phyloP scores from a whole-genome alignment of 2,113 vertebrate species.

The Chionomys nivalis region DNA sequence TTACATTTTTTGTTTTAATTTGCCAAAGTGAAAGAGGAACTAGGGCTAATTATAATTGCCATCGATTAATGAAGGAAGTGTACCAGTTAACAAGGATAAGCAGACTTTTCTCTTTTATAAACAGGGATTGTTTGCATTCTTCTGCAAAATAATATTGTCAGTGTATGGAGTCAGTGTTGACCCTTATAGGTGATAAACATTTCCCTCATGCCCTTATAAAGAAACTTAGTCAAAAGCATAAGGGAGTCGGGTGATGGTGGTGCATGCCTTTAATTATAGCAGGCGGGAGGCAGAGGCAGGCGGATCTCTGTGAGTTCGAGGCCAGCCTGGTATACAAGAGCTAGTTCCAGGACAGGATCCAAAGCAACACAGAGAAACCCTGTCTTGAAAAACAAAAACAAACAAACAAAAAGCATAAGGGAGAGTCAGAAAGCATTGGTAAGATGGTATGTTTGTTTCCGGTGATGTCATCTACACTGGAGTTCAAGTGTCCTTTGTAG shows the following conservation, averaged over 20 bases:
- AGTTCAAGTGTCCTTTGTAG: neutral
- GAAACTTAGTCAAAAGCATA: neutral
- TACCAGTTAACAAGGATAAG: neutral
- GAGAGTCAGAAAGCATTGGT: neutral
- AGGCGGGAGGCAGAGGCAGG: too few relatives aligned
- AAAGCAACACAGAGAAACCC: too few relatives aligned
- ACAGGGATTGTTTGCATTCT: neutral
- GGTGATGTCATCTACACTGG: neutral
- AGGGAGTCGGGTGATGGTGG: neutral
- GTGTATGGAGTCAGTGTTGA: neutral
- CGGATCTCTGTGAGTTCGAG: too few relatives aligned
- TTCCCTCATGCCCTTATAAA: neutral
- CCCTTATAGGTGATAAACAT: neutral
- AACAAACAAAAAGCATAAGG: neutral
- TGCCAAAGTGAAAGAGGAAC: slow-evolving; percentile 55
- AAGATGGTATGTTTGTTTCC: neutral
- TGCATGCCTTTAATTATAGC: too few relatives aligned
- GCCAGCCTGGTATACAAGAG: too few relatives aligned
- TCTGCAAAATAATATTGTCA: neutral
- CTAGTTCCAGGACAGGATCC: too few relatives aligned
- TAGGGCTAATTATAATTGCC: slow-evolving; percentile 41
- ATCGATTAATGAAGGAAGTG: slow-evolving; percentile 48
- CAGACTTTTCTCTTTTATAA: neutral
- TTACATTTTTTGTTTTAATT: neutral
- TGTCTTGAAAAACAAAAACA: too few relatives aligned